Evolutionary conservation across 2,888 invertebrate species (phyloP).

Genomic region (Ernsta delagoae): DNA sequence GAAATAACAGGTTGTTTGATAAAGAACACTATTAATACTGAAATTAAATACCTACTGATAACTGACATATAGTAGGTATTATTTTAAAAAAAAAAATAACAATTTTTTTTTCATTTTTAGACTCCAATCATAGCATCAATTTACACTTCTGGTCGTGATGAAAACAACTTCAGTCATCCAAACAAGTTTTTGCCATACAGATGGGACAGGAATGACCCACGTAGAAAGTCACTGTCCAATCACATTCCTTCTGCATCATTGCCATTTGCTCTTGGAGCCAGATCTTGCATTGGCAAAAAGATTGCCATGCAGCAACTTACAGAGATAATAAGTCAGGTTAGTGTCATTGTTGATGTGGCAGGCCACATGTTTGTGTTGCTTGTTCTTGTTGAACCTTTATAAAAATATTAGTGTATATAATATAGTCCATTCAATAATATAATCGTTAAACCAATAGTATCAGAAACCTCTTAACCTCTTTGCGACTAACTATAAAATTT

Average conservation of each 20-base stretch:
- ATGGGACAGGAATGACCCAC: constrained; percentile 87
- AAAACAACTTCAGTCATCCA: constrained; percentile 88
- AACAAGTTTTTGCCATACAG: constrained; percentile 89
- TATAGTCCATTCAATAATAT: too few relatives aligned
- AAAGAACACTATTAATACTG: too few relatives aligned
- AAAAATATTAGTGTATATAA: too few relatives aligned
- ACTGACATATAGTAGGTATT: too few relatives aligned
- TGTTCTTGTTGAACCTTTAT: too few relatives aligned
- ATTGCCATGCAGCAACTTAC: constrained; percentile 91
- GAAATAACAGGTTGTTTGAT: too few relatives aligned
- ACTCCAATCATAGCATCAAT: constrained; percentile 93
- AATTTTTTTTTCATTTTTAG: constrained; percentile 73
- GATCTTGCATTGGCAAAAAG: constrained; percentile 93
- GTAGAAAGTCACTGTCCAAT: constrained; percentile 68
- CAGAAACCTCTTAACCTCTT: too few relatives aligned
- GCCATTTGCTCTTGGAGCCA: constrained; percentile 93
- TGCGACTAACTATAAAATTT: too few relatives aligned
- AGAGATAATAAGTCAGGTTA: constrained; percentile 87
- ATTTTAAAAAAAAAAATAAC: background rate
- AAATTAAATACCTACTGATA: too few relatives aligned
- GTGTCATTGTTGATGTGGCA: background rate
- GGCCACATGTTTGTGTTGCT: too few relatives aligned
- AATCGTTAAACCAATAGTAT: too few relatives aligned
- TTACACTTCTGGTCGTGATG: constrained; percentile 92
- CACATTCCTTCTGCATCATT: constrained; percentile 88